phyloP scores from a whole-genome alignment of 2,113 vertebrate species.

The Campylorhamphus procurvoides region DNA sequence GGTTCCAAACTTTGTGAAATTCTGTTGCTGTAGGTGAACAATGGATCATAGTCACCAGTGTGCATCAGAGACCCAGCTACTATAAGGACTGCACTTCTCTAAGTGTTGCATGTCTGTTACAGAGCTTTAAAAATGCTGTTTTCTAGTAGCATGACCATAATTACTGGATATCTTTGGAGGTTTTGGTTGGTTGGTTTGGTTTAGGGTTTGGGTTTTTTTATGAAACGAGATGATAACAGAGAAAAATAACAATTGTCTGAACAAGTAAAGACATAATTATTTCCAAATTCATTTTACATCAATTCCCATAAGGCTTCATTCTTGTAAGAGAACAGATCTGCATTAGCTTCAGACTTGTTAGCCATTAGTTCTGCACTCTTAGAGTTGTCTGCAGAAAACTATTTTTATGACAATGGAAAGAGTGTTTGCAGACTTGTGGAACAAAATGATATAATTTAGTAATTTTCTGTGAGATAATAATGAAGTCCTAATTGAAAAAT shows the following conservation, averaged over 20 bases:
- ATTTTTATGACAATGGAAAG: not conserved
- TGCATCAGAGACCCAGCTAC: not conserved
- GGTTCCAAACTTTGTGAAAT: not conserved
- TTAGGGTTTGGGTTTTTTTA: not conserved
- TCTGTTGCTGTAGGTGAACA: not conserved
- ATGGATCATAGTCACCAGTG: not conserved
- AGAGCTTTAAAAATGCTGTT: not conserved
- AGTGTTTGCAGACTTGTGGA: not conserved
- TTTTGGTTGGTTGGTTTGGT: not conserved
- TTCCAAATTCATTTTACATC: not conserved
- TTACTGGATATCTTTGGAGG: not conserved
- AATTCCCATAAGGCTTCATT: not conserved
- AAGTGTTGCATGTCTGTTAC: not conserved
- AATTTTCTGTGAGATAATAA: constrained; percentile 14
- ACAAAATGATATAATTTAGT: not conserved
- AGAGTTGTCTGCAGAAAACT: not conserved
- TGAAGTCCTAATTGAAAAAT: constrained; percentile 25
- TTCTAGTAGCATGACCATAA: not conserved
- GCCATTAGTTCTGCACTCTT: not conserved
- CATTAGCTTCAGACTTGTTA: not conserved
- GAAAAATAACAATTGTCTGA: not conserved
- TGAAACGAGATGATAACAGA: not conserved
- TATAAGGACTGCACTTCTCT: not conserved
- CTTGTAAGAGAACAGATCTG: not conserved
- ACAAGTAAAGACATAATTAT: not conserved